Evolutionary conservation across 2,797 vertebrate genomes (phyloP).

Genomic region (Rhinatrema bivittatum): DNA sequence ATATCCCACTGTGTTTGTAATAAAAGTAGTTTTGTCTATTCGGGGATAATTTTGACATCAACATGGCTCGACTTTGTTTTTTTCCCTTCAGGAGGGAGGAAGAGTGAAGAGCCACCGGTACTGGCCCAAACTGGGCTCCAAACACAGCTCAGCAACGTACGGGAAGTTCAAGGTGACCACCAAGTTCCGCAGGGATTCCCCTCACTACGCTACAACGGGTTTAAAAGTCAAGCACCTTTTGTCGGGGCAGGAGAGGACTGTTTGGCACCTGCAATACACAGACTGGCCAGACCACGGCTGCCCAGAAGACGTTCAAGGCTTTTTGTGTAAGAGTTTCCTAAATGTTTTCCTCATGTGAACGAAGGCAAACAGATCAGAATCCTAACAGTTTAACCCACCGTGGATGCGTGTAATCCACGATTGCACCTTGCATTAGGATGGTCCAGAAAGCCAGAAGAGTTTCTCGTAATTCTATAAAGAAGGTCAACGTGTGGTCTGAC

Average conservation of each 20-base stretch:
- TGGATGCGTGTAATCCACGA: no score
- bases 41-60: no score
- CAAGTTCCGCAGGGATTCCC: constrained; percentile 94
- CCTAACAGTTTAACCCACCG: no score
- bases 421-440: no score
- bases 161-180: constrained; percentile 98
- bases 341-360: no score
- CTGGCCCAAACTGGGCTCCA: constrained; percentile 95
- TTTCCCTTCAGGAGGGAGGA: constrained; percentile 74
- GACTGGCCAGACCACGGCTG: constrained; percentile 96
- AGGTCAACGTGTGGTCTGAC: no score
- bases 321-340: constrained; percentile 83
- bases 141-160: constrained; percentile 92
- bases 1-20: no score
- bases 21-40: no score
- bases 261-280: constrained; percentile 96
- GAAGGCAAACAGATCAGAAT: no score
- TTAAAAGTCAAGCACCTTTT: constrained; percentile 94
- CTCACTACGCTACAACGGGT: constrained; percentile 92
- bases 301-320: constrained; percentile 89
- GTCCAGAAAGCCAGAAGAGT: no score
- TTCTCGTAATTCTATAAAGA: no score
- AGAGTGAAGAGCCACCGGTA: constrained; percentile 91
- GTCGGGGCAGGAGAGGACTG: constrained; percentile 88
- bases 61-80: no score